Percentiles rank a stretch among this genome's conserved stretches.
Conservation (phyloP, 1,140 invertebrate genomes). For the Aphelinus atriplicis region DNA sequence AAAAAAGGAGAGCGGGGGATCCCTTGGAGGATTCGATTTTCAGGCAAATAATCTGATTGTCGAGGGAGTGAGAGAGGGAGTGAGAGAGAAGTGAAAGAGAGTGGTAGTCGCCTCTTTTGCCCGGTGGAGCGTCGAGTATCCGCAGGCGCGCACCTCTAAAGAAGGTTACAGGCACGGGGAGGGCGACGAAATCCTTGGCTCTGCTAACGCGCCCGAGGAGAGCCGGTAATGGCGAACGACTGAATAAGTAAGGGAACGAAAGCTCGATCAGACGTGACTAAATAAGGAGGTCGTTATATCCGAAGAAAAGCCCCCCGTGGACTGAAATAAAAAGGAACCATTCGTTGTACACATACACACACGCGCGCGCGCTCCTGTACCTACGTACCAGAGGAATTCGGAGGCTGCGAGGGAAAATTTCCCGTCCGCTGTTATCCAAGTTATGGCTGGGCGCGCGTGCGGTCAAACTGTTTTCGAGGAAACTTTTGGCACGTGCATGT, state of each 20-base stretch:
- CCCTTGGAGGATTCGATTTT: slow-evolving; percentile 15
- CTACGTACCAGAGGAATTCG: too few relatives aligned
- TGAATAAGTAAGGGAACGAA: slow-evolving; percentile 11
- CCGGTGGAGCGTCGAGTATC: too few relatives aligned
- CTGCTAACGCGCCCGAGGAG: neutral
- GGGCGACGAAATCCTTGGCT: neutral
- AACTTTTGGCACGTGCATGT: too few relatives aligned
- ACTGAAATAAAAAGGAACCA: too few relatives aligned
- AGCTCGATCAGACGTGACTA: slow-evolving; percentile 34
- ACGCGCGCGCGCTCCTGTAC: too few relatives aligned
- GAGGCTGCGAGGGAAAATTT: too few relatives aligned
- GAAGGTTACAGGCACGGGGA: neutral
- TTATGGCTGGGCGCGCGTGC: too few relatives aligned
- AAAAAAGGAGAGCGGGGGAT: slow-evolving; percentile 3
- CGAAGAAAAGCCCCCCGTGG: neutral
- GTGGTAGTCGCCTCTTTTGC: too few relatives aligned
- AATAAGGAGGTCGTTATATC: slow-evolving; percentile 32
- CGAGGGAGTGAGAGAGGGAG: neutral
- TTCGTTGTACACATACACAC: too few relatives aligned
- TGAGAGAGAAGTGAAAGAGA: too few relatives aligned
- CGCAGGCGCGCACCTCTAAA: neutral
- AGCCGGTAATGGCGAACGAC: neutral
- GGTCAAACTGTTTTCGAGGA: too few relatives aligned
- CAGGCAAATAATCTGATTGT: slow-evolving; percentile 32
- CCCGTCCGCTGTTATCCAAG: too few relatives aligned